These are phyloP conservation scores for Cabera pusaria DNA, from an alignment of 2,888 invertebrate genomes.

Conservation along the genomic window DNA sequence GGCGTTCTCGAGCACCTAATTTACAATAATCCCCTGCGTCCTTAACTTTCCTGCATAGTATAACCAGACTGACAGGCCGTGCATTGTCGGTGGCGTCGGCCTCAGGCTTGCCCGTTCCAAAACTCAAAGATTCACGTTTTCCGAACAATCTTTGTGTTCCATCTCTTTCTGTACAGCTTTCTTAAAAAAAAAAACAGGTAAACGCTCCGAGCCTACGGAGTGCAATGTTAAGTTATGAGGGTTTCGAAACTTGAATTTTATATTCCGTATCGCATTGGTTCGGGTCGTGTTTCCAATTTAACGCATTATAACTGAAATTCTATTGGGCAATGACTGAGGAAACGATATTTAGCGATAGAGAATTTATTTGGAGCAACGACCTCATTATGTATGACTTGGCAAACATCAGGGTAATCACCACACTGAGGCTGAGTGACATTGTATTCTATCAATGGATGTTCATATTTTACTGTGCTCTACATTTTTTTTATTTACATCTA, in stretches of 20 bases:
- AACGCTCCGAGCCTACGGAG: constrained; percentile 53
- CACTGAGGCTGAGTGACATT: constrained; percentile 13
- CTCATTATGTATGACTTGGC: constrained; percentile 20
- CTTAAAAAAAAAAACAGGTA: constrained; percentile 71
- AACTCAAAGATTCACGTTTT: constrained; percentile 67
- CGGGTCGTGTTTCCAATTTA: constrained; percentile 47
- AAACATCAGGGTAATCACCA: constrained; percentile 14
- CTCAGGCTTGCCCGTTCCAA: constrained; percentile 70
- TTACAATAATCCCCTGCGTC: constrained; percentile 53
- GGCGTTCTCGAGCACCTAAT: constrained; percentile 53
- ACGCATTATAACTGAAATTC: constrained; percentile 48
- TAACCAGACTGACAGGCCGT: constrained; percentile 78
- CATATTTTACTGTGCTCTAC: too few species aligned
- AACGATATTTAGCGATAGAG: constrained; percentile 17
- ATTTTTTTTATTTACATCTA: too few species aligned
- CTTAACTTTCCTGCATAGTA: constrained; percentile 59
- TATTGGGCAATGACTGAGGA: constrained; percentile 35
- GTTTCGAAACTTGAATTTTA: constrained; percentile 46
- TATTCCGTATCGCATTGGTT: constrained; percentile 37
- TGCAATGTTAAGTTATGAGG: constrained; percentile 47
- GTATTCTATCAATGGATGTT: too few species aligned
- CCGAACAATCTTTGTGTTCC: constrained; percentile 55
- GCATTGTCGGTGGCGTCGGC: constrained; percentile 79
- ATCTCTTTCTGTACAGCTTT: constrained; percentile 63
- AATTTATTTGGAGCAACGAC: constrained; percentile 14